phyloP scores from a whole-genome alignment of 2,113 vertebrate genomes.

The Seriola quinqueradiata region DNA sequence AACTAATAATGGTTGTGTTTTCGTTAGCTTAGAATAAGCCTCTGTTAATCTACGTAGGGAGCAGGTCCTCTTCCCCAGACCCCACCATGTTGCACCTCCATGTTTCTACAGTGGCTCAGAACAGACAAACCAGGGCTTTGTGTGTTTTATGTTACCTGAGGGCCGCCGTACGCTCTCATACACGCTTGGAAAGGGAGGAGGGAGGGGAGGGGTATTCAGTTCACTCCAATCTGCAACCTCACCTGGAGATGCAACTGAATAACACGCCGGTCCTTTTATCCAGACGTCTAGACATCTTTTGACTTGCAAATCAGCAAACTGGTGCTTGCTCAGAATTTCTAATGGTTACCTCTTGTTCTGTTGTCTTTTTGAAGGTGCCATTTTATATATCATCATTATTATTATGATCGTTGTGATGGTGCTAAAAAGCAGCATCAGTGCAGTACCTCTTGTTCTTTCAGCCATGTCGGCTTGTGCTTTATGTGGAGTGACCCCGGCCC shows the following conservation, averaged over 20 bases:
- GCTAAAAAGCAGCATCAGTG: background rate
- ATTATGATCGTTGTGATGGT: background rate
- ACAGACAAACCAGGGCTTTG: background rate
- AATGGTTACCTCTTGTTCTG: background rate
- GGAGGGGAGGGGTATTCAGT: too few relatives aligned
- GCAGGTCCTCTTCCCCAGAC: too few relatives aligned
- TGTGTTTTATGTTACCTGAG: background rate
- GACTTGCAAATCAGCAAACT: conserved; percentile 20
- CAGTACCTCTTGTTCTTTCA: conserved; percentile 17
- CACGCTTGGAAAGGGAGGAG: too few relatives aligned
- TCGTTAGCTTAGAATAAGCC: too few relatives aligned
- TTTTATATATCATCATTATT: too few relatives aligned
- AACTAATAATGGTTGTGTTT: too few relatives aligned
- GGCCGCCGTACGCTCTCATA: too few relatives aligned
- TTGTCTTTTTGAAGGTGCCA: background rate
- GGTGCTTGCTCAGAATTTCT: background rate
- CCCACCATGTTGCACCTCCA: too few relatives aligned
- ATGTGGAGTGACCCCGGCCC: background rate
- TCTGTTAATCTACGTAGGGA: too few relatives aligned
- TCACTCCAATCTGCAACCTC: too few relatives aligned
- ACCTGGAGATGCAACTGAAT: too few relatives aligned
- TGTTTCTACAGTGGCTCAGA: too few relatives aligned
- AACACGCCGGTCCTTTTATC: background rate
- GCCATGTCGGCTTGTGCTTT: conserved; percentile 20
- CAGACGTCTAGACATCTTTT: background rate